Percentiles rank a stretch among this genome's conserved stretches.
Conservation (phyloP, 2,113 vertebrate genomes). For the Pelvicachromis taeniatus region DNA sequence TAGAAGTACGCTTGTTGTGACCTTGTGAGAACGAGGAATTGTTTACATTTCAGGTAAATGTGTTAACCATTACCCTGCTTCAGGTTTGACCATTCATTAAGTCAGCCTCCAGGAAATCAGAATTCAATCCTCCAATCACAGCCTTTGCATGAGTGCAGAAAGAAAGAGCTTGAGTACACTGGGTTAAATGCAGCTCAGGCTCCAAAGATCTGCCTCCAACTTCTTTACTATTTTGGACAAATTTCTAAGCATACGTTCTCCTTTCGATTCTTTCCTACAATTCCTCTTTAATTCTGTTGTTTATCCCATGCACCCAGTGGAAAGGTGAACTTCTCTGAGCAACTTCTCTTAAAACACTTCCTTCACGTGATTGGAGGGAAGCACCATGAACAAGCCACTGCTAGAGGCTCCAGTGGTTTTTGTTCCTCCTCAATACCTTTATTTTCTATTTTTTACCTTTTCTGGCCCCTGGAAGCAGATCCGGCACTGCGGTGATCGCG, state of each 20-base stretch:
- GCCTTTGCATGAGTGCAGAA: background rate
- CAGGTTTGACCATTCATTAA: background rate
- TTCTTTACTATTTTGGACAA: background rate
- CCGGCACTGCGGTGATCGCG: conserved; percentile 80
- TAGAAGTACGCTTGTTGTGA: background rate
- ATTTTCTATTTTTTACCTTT: conserved; percentile 69
- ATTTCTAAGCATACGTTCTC: background rate
- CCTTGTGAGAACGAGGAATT: background rate
- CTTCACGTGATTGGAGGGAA: background rate
- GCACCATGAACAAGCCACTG: background rate
- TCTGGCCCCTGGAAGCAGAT: conserved; percentile 89
- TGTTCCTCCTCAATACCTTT: background rate
- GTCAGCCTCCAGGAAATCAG: background rate
- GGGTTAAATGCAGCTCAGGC: background rate
- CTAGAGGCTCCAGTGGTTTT: background rate
- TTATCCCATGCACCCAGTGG: background rate
- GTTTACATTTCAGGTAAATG: background rate
- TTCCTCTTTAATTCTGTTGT: background rate
- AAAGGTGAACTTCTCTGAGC: background rate
- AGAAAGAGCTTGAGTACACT: background rate
- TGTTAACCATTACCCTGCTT: background rate
- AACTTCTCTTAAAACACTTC: background rate
- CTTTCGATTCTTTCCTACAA: background rate
- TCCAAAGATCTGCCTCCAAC: background rate
- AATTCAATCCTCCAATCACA: too few relatives aligned